Percentiles rank a stretch among this genome's conserved stretches.
Conservation (phyloP, 2,888 invertebrate species). For the Pseudoips prasinana region DNA sequence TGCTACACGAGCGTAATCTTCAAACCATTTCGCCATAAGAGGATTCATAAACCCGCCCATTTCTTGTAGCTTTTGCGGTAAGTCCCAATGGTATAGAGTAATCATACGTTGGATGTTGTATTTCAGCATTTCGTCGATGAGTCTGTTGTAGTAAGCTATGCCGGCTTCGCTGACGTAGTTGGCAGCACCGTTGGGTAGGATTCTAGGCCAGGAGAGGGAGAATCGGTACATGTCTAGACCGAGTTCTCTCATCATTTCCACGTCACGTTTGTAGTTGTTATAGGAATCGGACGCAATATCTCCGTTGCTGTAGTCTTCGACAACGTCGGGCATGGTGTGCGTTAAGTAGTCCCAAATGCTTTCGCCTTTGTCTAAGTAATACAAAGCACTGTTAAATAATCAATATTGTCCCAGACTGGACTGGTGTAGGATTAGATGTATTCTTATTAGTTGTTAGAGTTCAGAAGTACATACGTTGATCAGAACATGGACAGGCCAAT, state of each 20-base stretch:
- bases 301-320: constrained; percentile 63
- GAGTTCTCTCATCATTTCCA: constrained; percentile 63
- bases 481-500: too few relatives aligned
- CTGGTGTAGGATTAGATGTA: too few relatives aligned
- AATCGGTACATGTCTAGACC: constrained; percentile 76
- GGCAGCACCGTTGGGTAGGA: constrained; percentile 79
- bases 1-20: constrained; percentile 63
- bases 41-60: constrained; percentile 75
- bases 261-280: constrained; percentile 80
- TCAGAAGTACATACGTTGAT: too few relatives aligned
- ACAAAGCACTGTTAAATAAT: neutral
- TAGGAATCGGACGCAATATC: constrained; percentile 83
- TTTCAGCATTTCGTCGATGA: constrained; percentile 82
- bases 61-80: constrained; percentile 75
- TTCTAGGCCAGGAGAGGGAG: constrained; percentile 83
- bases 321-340: constrained; percentile 40
- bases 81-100: constrained; percentile 79
- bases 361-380: constrained; percentile 41
- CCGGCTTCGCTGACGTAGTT: constrained; percentile 79
- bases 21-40: constrained; percentile 63
- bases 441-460: too few relatives aligned
- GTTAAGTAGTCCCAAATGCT: constrained; percentile 51
- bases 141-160: constrained; percentile 83
- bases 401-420: too few relatives aligned
- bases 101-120: constrained; percentile 83